Conservation (phyloP, 2,113 vertebrate species). For the Mesembrinibis cayennensis region DNA sequence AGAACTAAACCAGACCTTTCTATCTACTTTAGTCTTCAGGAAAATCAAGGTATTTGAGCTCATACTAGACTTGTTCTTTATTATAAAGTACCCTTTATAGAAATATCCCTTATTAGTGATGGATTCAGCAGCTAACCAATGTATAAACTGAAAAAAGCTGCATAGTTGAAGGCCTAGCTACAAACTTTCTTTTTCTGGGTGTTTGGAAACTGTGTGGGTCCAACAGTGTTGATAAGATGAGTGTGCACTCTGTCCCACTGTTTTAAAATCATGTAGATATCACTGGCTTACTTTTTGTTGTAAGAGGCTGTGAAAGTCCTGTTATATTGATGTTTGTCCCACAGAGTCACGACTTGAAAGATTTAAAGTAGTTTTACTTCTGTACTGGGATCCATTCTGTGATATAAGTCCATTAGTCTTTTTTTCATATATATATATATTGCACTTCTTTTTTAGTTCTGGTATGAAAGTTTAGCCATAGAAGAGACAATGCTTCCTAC, state of each 20-base stretch:
- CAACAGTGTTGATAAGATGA: neutral
- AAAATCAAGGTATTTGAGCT: neutral
- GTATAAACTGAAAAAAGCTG: neutral
- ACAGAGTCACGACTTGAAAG: neutral
- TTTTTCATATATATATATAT: neutral
- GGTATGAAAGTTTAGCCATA: neutral
- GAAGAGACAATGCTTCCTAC: neutral
- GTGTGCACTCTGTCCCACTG: neutral
- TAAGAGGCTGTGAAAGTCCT: neutral
- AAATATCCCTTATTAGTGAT: neutral
- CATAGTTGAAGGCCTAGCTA: neutral
- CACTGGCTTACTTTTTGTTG: neutral
- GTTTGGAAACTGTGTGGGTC: neutral
- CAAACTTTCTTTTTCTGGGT: neutral
- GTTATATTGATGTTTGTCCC: neutral
- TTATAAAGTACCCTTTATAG: neutral
- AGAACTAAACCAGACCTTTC: neutral
- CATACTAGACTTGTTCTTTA: neutral
- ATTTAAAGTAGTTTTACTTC: neutral
- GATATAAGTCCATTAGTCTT: neutral
- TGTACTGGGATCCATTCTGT: neutral
- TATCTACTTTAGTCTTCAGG: neutral
- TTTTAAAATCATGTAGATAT: neutral
- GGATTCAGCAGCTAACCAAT: neutral
- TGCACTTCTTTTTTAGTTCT: neutral